These are phyloP conservation scores for Chaetodon trifascialis DNA, from an alignment of 2,113 vertebrate species.

Conservation along the genomic window DNA sequence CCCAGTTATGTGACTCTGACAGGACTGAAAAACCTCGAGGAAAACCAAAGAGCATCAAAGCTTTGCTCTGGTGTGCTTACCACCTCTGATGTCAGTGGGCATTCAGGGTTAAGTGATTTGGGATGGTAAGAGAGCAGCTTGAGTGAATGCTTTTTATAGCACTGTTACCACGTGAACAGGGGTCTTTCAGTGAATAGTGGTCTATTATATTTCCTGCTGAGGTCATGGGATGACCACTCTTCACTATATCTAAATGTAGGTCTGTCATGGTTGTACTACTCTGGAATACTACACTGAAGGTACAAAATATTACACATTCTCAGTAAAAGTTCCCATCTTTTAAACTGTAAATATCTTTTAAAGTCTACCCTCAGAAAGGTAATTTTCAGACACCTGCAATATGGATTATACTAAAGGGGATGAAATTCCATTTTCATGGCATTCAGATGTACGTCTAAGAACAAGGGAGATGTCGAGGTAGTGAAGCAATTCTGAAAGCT, in stretches of 20 bases:
- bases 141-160: background rate
- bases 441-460: background rate
- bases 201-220: conserved; percentile 15
- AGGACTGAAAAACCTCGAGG: conserved; percentile 22
- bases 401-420: background rate
- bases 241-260: background rate
- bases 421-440: background rate
- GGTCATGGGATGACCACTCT: conserved; percentile 11
- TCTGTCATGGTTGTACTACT: background rate
- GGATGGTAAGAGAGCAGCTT: background rate
- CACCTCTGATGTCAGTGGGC: conserved; percentile 27
- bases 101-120: conserved; percentile 38
- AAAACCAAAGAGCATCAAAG: conserved; percentile 46
- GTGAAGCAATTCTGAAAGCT: background rate
- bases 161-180: conserved; percentile 10
- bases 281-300: background rate
- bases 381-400: background rate
- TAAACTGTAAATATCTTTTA: background rate
- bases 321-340: background rate
- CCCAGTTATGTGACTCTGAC: conserved; percentile 28
- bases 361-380: background rate
- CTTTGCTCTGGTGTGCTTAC: background rate
- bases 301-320: background rate
- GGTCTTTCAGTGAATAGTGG: background rate
- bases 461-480: background rate